phyloP scores from a whole-genome alignment of 1,140 invertebrate species.

The Ceratosolen solmsi region DNA sequence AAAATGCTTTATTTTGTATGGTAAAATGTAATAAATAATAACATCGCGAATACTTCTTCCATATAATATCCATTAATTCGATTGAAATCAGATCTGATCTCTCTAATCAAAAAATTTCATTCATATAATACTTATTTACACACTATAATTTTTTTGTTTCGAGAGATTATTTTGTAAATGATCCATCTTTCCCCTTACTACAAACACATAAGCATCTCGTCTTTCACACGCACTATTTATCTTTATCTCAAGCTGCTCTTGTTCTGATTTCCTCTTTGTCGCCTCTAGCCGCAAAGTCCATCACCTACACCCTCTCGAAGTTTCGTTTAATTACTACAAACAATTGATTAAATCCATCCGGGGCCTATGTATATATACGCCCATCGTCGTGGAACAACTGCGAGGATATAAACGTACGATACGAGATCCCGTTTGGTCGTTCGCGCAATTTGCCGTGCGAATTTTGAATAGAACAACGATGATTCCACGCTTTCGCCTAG shows the following conservation, averaged over 20 bases:
- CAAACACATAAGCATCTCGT: no score
- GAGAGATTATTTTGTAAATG: no score
- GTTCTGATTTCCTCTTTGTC: constrained; percentile 49
- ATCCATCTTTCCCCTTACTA: no score
- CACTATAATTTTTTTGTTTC: no score
- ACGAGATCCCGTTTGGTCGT: neutral
- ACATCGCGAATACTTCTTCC: no score
- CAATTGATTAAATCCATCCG: constrained; percentile 73
- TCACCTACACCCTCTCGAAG: constrained; percentile 68
- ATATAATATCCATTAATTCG: no score
- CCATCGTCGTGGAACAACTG: constrained; percentile 5
- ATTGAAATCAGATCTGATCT: no score
- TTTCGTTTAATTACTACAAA: constrained; percentile 74
- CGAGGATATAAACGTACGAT: neutral
- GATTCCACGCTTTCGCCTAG: constrained; percentile 49
- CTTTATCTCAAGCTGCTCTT: constrained; percentile 41
- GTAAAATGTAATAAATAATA: no score
- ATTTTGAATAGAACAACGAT: constrained; percentile 48
- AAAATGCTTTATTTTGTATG: no score
- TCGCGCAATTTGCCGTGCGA: constrained; percentile 28
- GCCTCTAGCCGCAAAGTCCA: constrained; percentile 44
- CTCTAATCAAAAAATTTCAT: no score
- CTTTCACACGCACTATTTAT: constrained; percentile 34
- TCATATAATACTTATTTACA: no score
- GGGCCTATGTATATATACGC: constrained; percentile 39